Evolutionary conservation across 2,113 vertebrate species (phyloP).

Genomic region (Sphyrna mokarran): DNA sequence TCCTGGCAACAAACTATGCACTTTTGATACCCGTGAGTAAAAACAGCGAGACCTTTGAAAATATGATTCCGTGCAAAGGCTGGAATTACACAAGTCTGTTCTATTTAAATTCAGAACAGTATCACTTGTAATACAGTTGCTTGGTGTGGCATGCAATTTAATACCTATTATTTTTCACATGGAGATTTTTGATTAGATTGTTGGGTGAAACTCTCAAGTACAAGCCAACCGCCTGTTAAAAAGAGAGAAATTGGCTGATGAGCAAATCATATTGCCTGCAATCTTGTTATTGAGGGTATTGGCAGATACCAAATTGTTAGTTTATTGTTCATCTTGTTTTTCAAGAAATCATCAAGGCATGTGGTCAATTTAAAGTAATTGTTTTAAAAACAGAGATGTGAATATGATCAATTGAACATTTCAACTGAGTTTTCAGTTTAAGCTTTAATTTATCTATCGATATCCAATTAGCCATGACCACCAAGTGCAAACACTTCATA

Average conservation of each 20-base stretch:
- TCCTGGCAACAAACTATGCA: constrained; percentile 73
- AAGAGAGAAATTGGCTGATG: neutral
- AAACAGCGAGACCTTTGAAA: neutral
- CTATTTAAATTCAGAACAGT: neutral
- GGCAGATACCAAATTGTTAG: neutral
- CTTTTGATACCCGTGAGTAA: constrained; percentile 85
- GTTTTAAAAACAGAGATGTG: neutral
- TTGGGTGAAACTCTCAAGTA: neutral
- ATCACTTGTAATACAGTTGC: neutral
- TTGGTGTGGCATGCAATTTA: neutral
- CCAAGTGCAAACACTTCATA: neutral
- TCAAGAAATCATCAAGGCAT: neutral
- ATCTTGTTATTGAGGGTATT: neutral
- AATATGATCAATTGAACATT: neutral
- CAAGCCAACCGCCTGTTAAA: neutral
- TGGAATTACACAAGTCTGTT: neutral
- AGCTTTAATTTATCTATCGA: neutral
- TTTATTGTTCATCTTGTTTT: neutral
- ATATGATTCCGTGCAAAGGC: neutral
- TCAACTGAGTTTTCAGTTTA: neutral
- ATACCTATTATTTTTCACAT: neutral
- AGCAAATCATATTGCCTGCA: neutral
- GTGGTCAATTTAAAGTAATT: neutral
- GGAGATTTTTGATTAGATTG: neutral
- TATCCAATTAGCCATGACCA: neutral